Evolutionary conservation across 2,113 vertebrate species (phyloP).

Genomic region (Zootoca vivipara): DNA sequence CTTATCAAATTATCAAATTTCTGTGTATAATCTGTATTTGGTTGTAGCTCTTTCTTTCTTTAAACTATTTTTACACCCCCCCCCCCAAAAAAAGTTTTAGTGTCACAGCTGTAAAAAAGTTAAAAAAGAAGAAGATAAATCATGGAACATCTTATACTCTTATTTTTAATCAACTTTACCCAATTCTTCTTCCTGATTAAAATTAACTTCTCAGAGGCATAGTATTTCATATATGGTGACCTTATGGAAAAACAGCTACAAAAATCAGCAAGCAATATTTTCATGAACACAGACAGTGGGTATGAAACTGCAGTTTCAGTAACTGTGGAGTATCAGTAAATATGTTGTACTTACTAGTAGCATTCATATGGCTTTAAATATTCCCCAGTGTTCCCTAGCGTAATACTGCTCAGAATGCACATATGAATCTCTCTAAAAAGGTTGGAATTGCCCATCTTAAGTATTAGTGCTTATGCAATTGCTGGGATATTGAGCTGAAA

Average conservation of each 20-base stretch:
- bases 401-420: background rate
- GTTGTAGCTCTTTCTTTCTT: background rate
- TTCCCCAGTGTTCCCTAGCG: conserved; percentile 8
- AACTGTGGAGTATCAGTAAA: conserved; percentile 7
- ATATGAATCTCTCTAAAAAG: background rate
- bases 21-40: background rate
- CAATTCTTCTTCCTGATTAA: background rate
- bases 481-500: conserved; percentile 24
- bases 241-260: background rate
- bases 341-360: background rate
- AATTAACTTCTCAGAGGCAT: background rate
- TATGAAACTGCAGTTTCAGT: background rate
- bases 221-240: background rate
- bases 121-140: background rate
- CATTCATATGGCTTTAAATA: conserved; percentile 20
- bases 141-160: background rate
- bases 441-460: conserved; percentile 21
- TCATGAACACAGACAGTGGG: background rate
- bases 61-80: background rate
- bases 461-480: conserved; percentile 29
- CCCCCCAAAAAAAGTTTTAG: background rate
- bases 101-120: background rate
- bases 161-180: background rate
- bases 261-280: conserved; percentile 11
- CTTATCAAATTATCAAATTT: background rate